Conservation (phyloP, 2,888 invertebrate genomes). For the Pollenia labialis region DNA sequence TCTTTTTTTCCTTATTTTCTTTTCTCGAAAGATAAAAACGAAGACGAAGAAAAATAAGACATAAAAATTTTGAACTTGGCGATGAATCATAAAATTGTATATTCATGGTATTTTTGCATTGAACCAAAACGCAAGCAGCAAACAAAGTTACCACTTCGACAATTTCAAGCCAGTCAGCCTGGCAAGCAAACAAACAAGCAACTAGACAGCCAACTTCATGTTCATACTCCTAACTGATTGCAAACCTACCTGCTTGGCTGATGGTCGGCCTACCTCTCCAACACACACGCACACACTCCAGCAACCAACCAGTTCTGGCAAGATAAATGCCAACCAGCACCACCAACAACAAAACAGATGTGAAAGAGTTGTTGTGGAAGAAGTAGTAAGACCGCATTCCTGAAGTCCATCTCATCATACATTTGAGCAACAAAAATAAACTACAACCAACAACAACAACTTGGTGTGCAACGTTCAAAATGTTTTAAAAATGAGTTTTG, state of each 20-base stretch:
- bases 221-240: slow-evolving; percentile 29
- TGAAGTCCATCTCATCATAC: slow-evolving; percentile 65
- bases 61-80: slow-evolving; percentile 67
- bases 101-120: slow-evolving; percentile 63
- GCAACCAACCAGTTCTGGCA: slow-evolving; percentile 59
- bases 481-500: slow-evolving; percentile 56
- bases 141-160: slow-evolving; percentile 22
- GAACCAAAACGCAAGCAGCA: slow-evolving; percentile 51
- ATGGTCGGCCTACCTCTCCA: slow-evolving; percentile 51
- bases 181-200: slow-evolving; percentile 27
- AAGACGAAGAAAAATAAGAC: slow-evolving; percentile 67
- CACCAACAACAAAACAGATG: slow-evolving; percentile 58
- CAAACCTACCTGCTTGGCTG: slow-evolving; percentile 27
- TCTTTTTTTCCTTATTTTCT: slow-evolving; percentile 3
- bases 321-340: slow-evolving; percentile 35
- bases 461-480: slow-evolving; percentile 52
- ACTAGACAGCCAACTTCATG: slow-evolving; percentile 53
- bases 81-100: slow-evolving; percentile 74
- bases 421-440: slow-evolving; percentile 39
- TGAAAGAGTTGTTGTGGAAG: slow-evolving; percentile 42
- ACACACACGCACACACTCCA: slow-evolving; percentile 27
- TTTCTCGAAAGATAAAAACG: slow-evolving; percentile 20
- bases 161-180: slow-evolving; percentile 36
- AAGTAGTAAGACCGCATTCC: slow-evolving; percentile 71
- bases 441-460: slow-evolving; percentile 15